Evolutionary conservation across 1,140 invertebrate genomes (phyloP), one percentile per base, ranked within the genome.

Genomic region (Eriosoma lanigerum): DNA sequence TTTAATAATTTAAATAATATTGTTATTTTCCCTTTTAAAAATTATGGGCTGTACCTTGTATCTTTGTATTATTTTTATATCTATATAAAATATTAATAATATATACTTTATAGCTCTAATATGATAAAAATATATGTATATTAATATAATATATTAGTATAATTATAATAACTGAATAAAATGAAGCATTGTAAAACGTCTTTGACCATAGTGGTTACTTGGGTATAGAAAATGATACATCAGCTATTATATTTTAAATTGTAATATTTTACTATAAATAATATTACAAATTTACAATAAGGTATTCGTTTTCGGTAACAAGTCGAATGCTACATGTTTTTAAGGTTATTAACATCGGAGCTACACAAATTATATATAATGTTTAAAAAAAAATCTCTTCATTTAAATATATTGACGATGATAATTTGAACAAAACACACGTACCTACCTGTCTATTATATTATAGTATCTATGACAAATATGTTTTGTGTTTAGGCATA

Each of bases 91-190:
- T n/a, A n/a, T n/a, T n/a, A n/a, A n/a, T n/a, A n/a, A n/a, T n/a
- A n/a, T n/a, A n/a, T n/a, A n/a, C n/a, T n/a, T n/a, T n/a, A n/a
- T n/a, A n/a, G n/a, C n/a, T n/a, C n/a, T n/a, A n/a, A n/a, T n/a
- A n/a, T n/a, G n/a, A n/a, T n/a, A n/a, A n/a, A n/a, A n/a, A n/a
- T n/a, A n/a, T n/a, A n/a, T n/a, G n/a, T n/a, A n/a, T n/a, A n/a
- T n/a, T n/a, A n/a, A n/a, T n/a, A n/a, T n/a, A n/a, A n/a, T n/a
- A n/a, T n/a, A n/a, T n/a, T 38, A 4, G 32, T 62, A 62, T 46
- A 46, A 70, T 70, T 44, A 70, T 70, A 70, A 70, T 68, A 68
- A 68, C 46, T 70, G 66, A 70, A 70, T 70, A 70, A 70, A 70
- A 50, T 70, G 29, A 50, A 29, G 46, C 15, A 8, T 21, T 15